Evolutionary conservation across 37 sponge, comb jelly and placozoan species (phyloP).

Genomic region (Haliclona indistincta): DNA sequence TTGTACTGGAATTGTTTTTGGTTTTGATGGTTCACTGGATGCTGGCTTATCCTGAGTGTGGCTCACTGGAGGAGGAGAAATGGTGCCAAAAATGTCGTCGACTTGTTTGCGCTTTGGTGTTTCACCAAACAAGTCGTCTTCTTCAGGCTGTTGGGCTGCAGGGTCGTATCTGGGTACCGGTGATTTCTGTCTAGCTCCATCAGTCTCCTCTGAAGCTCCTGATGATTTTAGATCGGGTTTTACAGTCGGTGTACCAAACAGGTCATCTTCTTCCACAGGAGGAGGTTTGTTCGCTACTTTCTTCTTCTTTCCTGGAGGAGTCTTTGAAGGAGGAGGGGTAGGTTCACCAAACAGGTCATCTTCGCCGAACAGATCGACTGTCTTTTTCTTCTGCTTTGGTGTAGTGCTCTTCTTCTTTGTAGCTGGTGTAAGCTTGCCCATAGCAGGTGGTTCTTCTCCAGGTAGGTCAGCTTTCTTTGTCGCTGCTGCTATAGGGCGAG

Average conservation of each 20-base stretch:
- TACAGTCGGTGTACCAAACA: not conserved
- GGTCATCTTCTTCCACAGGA: not conserved
- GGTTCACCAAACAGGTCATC: conserved; percentile 11
- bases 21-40: not conserved
- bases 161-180: not conserved
- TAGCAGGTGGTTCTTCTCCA: not conserved
- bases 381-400: not conserved
- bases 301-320: too few relatives aligned
- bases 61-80: not conserved
- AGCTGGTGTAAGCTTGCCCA: not conserved
- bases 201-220: not conserved
- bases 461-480: not conserved
- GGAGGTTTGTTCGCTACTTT: not conserved
- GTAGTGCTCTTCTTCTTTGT: not conserved
- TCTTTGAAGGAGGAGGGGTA: not conserved
- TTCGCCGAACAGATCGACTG: conserved; percentile 15
- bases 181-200: conserved; percentile 5
- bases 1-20: not conserved
- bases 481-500: not conserved
- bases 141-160: not conserved
- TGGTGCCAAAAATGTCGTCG: not conserved
- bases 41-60: not conserved
- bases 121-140: conserved; percentile 43
- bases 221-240: conserved; percentile 5
- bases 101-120: not conserved